Base-by-base conservation (phyloP, 2,888 invertebrate species). In the Acronicta leporina region DNA sequence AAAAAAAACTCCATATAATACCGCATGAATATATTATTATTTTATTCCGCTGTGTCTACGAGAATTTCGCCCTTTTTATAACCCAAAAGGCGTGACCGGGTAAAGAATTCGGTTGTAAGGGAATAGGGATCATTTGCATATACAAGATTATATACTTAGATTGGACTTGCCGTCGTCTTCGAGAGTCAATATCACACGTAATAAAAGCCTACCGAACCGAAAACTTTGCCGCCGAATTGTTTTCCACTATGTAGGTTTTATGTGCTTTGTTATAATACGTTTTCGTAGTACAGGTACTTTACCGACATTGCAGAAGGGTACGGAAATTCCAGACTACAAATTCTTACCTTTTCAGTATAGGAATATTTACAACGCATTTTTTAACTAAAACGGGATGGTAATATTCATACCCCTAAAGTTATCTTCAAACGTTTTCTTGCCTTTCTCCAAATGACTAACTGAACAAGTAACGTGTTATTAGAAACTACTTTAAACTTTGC, bases 151-250 rank as follows among this genome's bases (percentile, higher is more conserved):
- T 90, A 88, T 89, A 87, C 88, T 87, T 87, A 86, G 86, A 87
- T 89, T 87, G 85, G 85, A 73, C 81, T 82, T 81, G 82, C 79
- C 79, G 81, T 80, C 79, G 81, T 79, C 77, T 77, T 82, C 79
- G 83, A 85, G 86, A 90, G 87, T 88, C 90, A 87, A 91, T 90
- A 91, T 89, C 87, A 87, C 88, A 87, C 87, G 88, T 87, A 89
- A 90, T 91, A 89, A 88, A 87, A 81, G 82, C 81, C 86, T 81
- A 86, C 82, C 84, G 87, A 84, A 84, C 80, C 86, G 87, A 83
- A 84, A 88, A 87, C 81, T 88, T 89, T 77, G 77, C 80, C 81
- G 76, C 82, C 77, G 85, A 89, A 89, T 90, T 90, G 88, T 90
- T 91, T 89, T 86, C 82, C 80, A 83, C 86, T 82, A 83, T 82